phyloP scores from a whole-genome alignment of 2,797 vertebrate species.

The Hippoglossus hippoglossus region DNA sequence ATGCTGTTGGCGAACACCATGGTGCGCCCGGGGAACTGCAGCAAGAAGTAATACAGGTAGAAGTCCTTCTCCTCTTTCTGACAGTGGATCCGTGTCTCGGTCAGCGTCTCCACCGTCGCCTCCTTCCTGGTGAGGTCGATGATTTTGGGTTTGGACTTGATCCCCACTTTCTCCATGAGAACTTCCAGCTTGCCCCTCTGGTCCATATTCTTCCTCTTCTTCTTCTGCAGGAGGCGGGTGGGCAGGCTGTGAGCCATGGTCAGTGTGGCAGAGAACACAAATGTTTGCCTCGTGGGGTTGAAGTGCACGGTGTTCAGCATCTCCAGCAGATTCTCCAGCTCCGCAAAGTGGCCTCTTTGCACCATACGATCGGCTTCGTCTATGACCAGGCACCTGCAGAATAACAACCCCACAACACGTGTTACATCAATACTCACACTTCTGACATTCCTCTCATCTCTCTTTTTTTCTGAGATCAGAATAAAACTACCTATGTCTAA shows the following conservation, averaged over 20 bases:
- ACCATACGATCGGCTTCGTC: conserved; percentile 99
- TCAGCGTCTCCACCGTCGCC: conserved; percentile 94
- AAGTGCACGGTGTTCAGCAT: conserved; percentile 91
- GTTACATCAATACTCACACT: background rate
- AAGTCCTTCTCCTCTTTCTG: conserved; percentile 94
- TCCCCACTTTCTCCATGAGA: conserved; percentile 93
- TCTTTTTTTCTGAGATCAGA: background rate
- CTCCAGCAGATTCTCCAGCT: conserved; percentile 94
- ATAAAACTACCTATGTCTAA: background rate
- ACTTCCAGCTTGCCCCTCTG: conserved; percentile 89
- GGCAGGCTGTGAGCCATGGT: conserved; percentile 91
- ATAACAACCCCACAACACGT: background rate
- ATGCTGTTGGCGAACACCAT: conserved; percentile 99
- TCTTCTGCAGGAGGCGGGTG: conserved; percentile 89
- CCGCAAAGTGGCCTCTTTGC: conserved; percentile 94
- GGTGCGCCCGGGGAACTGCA: conserved; percentile 93
- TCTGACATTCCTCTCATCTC: background rate
- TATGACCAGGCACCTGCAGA: conserved; percentile 92
- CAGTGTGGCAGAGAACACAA: conserved; percentile 97
- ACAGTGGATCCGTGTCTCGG: conserved; percentile 93
- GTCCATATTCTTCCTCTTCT: conserved; percentile 89
- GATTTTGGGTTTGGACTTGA: conserved; percentile 93
- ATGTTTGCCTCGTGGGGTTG: conserved; percentile 91
- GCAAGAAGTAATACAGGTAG: conserved; percentile 95
- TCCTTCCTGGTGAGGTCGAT: conserved; percentile 94